Percentiles rank a stretch among this genome's conserved stretches.
These are phyloP conservation scores for Simalia tracyae DNA, from an alignment of 2,797 vertebrate genomes.

Conservation along the genomic window DNA sequence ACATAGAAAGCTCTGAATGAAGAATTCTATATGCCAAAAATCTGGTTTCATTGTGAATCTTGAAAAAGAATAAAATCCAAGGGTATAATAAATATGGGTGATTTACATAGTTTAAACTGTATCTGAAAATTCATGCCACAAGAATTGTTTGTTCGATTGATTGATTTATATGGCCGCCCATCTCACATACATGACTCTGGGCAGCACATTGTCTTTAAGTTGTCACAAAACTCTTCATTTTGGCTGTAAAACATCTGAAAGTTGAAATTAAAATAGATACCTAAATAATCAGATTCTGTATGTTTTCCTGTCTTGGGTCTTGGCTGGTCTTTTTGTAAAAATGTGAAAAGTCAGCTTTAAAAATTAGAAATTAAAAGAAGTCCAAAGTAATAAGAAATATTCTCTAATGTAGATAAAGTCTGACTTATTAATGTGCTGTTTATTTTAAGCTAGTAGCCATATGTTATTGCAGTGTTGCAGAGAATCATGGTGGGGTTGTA, in stretches of 20 bases:
- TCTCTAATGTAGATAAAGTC: neutral
- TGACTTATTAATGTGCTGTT: neutral
- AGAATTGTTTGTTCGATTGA: neutral
- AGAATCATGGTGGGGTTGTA: neutral
- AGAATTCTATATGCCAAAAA: neutral
- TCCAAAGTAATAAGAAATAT: neutral
- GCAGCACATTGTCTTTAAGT: neutral
- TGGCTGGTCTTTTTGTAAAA: neutral
- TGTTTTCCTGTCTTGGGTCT: neutral
- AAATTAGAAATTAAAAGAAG: neutral
- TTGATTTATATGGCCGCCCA: neutral
- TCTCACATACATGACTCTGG: neutral
- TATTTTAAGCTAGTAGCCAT: neutral
- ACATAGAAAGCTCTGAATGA: neutral
- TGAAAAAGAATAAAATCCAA: neutral
- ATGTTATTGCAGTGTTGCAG: neutral
- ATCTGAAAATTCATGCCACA: neutral
- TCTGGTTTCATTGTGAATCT: neutral
- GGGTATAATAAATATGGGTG: neutral
- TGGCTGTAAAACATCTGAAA: neutral
- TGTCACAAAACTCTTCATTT: neutral
- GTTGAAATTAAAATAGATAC: neutral
- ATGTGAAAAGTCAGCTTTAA: neutral
- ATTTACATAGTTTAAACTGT: neutral
- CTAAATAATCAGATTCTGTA: neutral